Evolutionary conservation across 2,888 invertebrate genomes (phyloP).

Genomic region (Lumbricus terrestris): DNA sequence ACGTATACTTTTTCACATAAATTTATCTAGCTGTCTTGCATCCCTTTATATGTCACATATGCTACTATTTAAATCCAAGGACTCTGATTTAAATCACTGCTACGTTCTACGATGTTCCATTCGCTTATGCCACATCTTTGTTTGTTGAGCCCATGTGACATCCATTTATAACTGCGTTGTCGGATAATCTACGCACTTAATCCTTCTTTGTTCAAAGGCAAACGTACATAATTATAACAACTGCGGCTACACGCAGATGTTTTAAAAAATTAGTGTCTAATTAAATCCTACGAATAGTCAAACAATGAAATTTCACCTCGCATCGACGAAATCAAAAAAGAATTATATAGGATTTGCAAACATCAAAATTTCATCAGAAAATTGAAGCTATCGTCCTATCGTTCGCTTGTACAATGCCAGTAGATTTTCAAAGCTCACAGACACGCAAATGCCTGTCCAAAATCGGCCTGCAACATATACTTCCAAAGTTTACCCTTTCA

Average conservation of each 20-base stretch:
- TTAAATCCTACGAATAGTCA: neutral
- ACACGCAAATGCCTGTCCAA: neutral
- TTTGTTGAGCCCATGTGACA: neutral
- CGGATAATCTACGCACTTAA: neutral
- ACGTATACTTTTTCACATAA: neutral
- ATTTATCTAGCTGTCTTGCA: neutral
- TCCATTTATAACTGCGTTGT: constrained; percentile 3
- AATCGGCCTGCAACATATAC: neutral
- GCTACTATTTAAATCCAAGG: too few species aligned
- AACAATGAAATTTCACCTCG: constrained; percentile 3
- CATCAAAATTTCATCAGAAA: neutral
- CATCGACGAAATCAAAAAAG: neutral
- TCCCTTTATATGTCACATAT: neutral
- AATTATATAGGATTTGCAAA: neutral
- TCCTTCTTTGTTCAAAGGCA: constrained; percentile 9
- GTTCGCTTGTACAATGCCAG: neutral
- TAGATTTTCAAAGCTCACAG: neutral
- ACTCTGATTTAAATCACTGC: neutral
- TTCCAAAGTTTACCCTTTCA: neutral
- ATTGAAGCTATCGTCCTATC: neutral
- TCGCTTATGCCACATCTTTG: neutral
- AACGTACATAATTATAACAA: neutral
- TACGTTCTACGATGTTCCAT: neutral
- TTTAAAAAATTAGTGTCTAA: neutral
- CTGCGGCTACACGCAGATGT: neutral